Evolutionary conservation across 2,113 vertebrate species (phyloP).

Genomic region (Pseudopipra pipra): DNA sequence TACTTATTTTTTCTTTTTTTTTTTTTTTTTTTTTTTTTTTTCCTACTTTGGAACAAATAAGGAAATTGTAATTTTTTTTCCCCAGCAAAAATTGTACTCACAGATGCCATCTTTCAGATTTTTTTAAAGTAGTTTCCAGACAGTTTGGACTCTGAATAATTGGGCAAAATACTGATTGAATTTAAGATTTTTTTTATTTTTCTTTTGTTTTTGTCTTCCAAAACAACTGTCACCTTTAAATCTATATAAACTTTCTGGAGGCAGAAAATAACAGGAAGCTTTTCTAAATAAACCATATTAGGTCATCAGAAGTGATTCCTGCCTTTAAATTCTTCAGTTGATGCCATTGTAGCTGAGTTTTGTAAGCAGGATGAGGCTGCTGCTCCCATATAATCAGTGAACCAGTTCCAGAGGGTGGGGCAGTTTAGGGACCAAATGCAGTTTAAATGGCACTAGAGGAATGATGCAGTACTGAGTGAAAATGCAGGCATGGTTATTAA

Average conservation of each 20-base stretch:
- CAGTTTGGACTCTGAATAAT: neutral
- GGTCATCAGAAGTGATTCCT: neutral
- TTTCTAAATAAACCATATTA: neutral
- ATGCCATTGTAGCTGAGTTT: neutral
- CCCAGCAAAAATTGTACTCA: too few relatives aligned
- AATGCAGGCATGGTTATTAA: slow-evolving; percentile 67
- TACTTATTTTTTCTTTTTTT: neutral
- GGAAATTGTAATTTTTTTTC: neutral
- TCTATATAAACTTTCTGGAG: neutral
- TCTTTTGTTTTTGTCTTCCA: neutral
- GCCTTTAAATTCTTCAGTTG: slow-evolving; percentile 9
- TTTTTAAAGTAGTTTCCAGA: neutral
- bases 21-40: neutral
- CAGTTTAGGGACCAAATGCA: slow-evolving; percentile 56
- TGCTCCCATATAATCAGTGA: slow-evolving; percentile 37
- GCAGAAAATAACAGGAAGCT: neutral
- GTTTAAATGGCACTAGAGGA: slow-evolving; percentile 60
- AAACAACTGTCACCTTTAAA: neutral
- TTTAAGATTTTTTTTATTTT: neutral
- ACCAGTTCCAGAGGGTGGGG: slow-evolving; percentile 60
- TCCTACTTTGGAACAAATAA: neutral
- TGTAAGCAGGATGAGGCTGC: slow-evolving; percentile 15
- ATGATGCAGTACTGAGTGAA: slow-evolving; percentile 20
- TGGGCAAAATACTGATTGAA: neutral
- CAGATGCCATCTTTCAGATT: neutral